Base-by-base conservation (phyloP, 2,888 invertebrate genomes). In the Pecten maximus region DNA sequence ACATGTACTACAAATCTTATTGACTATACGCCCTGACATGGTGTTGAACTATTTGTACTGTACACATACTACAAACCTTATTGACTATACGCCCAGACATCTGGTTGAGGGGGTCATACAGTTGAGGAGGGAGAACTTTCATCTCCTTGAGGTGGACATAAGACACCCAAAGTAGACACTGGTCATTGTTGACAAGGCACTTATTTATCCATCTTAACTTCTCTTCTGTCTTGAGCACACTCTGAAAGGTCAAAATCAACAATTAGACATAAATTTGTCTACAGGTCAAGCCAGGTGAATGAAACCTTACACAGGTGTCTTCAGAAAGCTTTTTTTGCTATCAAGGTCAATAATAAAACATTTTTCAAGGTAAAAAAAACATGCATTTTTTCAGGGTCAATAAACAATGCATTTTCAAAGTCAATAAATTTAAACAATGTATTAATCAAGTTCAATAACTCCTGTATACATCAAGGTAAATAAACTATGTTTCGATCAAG, bases 141-240 rank as follows among this genome's bases (percentile, higher is more conserved):
- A 95, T 96, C 89, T 95, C 95, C 88, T 94, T 89, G 40, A 96
- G 92, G 90, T 96, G 93, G 16, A 96, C 95, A 90, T 95, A 96
- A 44, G 93, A 93, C 89, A 96, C 88, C 96, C 96, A 96, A 48
- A 95, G 91, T 3, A 96, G 89, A 89, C 94, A 93, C 40, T 92
- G 91, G 91, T 95, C 95, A 23, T 90, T 60, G 40, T 89, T 48
- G 0, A 60, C 50, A 40, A 92, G 28, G 23, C 23, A 50, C 16
- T 28, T 28, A 23, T 90, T 88, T 16, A 91, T 40, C 90, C 89
- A 90, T 44, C 48, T 88, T 28, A 40, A 6, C 12, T 88, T 35
- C 39, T 40, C 54, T 40, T 87, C 87, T 40, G 60, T 54, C 40
- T 40, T 74, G 6, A 89, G 89, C 1, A 89, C 74, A 15, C 86